Base-by-base conservation (phyloP, 64 coral and sea anemone genomes). In the Cladopsammia gracilis region DNA sequence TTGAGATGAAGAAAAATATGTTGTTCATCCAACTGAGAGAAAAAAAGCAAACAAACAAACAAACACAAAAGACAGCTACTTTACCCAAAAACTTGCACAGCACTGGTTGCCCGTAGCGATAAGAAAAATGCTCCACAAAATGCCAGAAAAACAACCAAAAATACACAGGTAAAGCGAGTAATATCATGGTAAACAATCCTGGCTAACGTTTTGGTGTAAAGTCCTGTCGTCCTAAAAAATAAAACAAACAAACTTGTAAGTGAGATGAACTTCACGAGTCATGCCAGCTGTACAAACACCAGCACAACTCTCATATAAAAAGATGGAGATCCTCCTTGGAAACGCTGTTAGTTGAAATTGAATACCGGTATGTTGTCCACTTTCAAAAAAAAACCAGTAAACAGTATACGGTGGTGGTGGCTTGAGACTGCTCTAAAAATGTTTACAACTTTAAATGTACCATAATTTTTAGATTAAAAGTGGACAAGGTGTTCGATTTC, bases 151-250 rank as follows among this genome's bases (percentile, higher is more conserved):
- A 98, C 92, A 43, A 98, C 83, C 8, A 91, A 19, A 76, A 94
- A 98, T 48, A 98, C 92, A 68, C 87, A 57, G 14, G 49, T 62
- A 15, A 98, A 98, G 42, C 96, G 62, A 46, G 87, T 83, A 5
- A 98, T 90, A 44, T 98, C 96, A n/a, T 92, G 84, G 53, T 98
- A 98, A 15, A 98, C 85, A 56, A 98, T 91, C 82, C 91, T 98
- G 57, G 96, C 93, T 64, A 98, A n/a, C 5, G 96, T 98, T 82
- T 98, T 98, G 5, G 96, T 94, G 72, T 98, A 98, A 14, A 98
- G 73, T 16, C 96, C 96, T 7, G 88, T 94, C 23, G 88, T 86
- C 77, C 94, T 96, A 66, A 25, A 50, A 59, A 2, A 50, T 18
- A 42, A 86, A n/a, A 77, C 8, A 54, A 22, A 54, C 78, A 26